Conservation (phyloP, 1,140 invertebrate species). For the Drosophila orena region DNA sequence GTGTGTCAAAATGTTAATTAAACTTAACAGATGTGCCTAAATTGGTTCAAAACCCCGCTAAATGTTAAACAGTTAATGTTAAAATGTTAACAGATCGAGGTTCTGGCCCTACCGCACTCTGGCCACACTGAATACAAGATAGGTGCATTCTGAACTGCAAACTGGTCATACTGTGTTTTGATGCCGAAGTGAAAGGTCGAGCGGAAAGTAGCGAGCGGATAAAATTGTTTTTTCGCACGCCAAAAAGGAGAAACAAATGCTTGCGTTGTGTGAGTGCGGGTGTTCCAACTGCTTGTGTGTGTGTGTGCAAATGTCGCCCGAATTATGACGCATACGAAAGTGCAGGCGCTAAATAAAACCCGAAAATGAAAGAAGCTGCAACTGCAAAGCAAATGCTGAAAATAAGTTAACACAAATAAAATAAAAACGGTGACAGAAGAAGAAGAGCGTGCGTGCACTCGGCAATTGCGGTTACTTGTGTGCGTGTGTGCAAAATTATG, state of each 20-base stretch:
- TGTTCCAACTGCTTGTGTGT: constrained; percentile 35
- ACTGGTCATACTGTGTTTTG: constrained; percentile 11
- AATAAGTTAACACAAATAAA: constrained; percentile 24
- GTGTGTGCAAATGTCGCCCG: constrained; percentile 56
- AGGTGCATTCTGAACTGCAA: not conserved
- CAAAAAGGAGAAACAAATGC: constrained; percentile 62
- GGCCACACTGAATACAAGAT: not conserved
- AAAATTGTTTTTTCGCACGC: constrained; percentile 46
- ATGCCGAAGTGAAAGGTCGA: constrained; percentile 15
- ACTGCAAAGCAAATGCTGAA: constrained; percentile 35
- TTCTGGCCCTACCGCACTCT: too few relatives aligned
- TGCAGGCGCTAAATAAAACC: constrained; percentile 39
- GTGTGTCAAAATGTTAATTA: not conserved
- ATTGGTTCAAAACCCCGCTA: not conserved
- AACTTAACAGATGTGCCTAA: not conserved
- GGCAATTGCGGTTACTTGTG: constrained; percentile 35
- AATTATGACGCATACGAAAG: constrained; percentile 71
- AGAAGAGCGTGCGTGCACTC: constrained; percentile 65
- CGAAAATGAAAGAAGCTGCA: constrained; percentile 28
- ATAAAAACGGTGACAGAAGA: constrained; percentile 36
- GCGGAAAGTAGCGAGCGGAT: constrained; percentile 12
- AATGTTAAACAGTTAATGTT: too few relatives aligned
- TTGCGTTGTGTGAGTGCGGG: constrained; percentile 51
- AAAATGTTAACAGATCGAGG: too few relatives aligned
- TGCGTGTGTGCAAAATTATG: constrained; percentile 71